Base-by-base conservation (phyloP, 2,797 vertebrate species). In the Malurus splendens region DNA sequence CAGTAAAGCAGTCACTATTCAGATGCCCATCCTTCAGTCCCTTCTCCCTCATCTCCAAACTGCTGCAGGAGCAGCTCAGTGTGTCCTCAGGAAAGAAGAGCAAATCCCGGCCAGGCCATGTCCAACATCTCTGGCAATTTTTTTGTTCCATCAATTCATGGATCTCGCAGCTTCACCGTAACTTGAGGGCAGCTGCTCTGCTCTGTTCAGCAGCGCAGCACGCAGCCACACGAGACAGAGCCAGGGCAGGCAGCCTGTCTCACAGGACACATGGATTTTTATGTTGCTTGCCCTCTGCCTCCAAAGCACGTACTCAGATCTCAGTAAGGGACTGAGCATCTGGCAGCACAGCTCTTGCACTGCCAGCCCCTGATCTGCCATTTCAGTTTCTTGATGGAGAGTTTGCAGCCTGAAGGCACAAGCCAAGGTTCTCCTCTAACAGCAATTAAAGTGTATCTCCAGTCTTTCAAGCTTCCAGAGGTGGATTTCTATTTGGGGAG, bases 331-430 rank as follows among this genome's bases (percentile, higher is more conserved):
- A 57, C 36, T 1, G 10, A 82, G 57, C 2, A 1, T 47, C 61
- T 60, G 74, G 47, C 73, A 56, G 76, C 61, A 42, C 55, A 68
- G 12, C 15, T 70, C 74, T 7, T 48, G 45, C 25, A n/a, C 14
- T 65, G 82, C 61, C 89, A 92, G 70, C 73, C 39, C 68, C 81
- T 60, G 5, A 80, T 67, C 68, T 79, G 72, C 86, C 68, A 71
- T 47, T 91, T 85, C 84, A 65, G 52, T 36, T 80, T 45, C 73
- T 36, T 47, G 79, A 89, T 36, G 51, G 56, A 78, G 73, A 92
- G 70, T 38, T 23, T 75, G 64, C 86, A 93, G 84, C 82, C 90
- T 62, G 56, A 65, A 94, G 91, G 89, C 76, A 91, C 45, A 59
- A 80, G 65, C 61, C 51, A 57, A 82, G 44, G 62, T 28, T 70